Evolutionary conservation across 2,797 vertebrate genomes (phyloP).

Genomic region (Gorsachius magnificus): DNA sequence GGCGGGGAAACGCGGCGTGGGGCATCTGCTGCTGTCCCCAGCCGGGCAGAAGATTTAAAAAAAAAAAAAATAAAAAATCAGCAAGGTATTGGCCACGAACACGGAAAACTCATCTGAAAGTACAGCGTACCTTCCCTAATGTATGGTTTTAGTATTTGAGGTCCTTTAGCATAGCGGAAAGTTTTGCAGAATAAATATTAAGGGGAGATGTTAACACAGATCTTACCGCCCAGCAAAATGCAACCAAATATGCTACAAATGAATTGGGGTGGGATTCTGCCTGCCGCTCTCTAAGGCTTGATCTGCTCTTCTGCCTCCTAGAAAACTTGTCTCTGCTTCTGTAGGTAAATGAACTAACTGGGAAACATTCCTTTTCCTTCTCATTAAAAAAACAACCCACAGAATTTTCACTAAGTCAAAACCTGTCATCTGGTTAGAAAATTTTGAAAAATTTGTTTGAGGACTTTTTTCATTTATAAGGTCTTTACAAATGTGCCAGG

Average conservation of each 20-base stretch:
- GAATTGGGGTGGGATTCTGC: background rate
- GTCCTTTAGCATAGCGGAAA: background rate
- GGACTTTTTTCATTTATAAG: background rate
- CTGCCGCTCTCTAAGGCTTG: rapidly evolving
- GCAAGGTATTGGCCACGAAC: background rate
- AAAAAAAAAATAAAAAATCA: background rate
- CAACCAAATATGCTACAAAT: background rate
- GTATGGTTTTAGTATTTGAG: background rate
- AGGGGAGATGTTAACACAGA: background rate
- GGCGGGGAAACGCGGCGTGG: background rate
- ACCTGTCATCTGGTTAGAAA: background rate
- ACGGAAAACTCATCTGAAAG: background rate
- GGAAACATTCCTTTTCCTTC: background rate
- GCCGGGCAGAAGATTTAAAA: background rate
- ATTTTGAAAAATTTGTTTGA: background rate
- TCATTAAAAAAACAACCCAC: background rate
- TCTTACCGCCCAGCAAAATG: background rate
- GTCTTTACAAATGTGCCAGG: background rate
- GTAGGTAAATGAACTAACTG: background rate
- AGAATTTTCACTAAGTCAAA: background rate
- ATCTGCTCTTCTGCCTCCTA: background rate
- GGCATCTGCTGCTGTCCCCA: background rate
- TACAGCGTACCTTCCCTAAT: rapidly evolving
- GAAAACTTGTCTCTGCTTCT: background rate
- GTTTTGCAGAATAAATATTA: background rate